Percentiles rank a stretch among this genome's conserved stretches.
phyloP scores from a whole-genome alignment of 2,797 vertebrate genomes.

The Eupleurogrammus muticus region DNA sequence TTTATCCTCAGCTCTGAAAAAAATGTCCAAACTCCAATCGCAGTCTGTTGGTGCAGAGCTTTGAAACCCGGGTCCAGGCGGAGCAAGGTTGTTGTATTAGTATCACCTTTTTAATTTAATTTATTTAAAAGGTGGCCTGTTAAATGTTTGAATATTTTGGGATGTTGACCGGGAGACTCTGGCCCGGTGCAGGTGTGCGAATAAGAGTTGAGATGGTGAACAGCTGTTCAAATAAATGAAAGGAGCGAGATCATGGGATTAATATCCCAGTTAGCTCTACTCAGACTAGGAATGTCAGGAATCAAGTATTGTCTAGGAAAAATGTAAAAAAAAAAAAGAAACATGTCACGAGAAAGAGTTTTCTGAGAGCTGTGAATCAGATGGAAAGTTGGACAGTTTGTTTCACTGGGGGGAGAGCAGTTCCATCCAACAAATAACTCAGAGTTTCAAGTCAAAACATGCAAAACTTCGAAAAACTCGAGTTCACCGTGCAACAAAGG shows the following conservation, averaged over 20 bases:
- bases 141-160: slow-evolving; percentile 3
- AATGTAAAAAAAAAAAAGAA: slow-evolving; percentile 2
- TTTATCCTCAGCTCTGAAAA: slow-evolving; percentile 9
- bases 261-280: slow-evolving; percentile 22
- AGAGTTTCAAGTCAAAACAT: slow-evolving; percentile 75
- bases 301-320: slow-evolving; percentile 39
- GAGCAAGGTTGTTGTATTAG: background rate
- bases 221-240: slow-evolving; percentile 62
- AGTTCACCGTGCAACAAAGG: slow-evolving; percentile 61
- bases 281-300: slow-evolving; percentile 34
- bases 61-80: background rate
- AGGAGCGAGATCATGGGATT: slow-evolving; percentile 28
- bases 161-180: background rate
- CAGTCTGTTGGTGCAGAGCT: background rate
- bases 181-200: slow-evolving; percentile 29
- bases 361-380: slow-evolving; percentile 9
- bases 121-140: slow-evolving; percentile 1
- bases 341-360: background rate
- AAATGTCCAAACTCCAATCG: background rate
- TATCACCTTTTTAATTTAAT: background rate
- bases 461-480: slow-evolving; percentile 40
- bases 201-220: slow-evolving; percentile 13
- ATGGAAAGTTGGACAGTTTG: slow-evolving; percentile 35
- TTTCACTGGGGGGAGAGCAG: slow-evolving; percentile 45
- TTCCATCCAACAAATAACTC: slow-evolving; percentile 51